Conservation (phyloP, 2,888 invertebrate genomes). For the Phytoseiulus persimilis region DNA sequence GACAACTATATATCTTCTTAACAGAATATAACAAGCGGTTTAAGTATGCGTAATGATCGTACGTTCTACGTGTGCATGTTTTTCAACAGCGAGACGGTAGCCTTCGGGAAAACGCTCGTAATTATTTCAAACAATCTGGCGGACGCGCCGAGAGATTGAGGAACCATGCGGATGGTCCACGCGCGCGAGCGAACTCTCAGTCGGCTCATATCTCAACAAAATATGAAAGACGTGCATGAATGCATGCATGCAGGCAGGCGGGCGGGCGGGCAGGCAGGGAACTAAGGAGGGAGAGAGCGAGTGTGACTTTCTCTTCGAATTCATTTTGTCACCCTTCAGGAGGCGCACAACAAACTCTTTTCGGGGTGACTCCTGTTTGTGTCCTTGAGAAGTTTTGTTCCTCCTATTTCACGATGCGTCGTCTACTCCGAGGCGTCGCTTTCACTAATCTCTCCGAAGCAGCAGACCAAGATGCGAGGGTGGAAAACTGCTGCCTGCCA, state of each 20-base stretch:
- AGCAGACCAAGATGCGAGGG: background rate
- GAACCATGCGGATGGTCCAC: background rate
- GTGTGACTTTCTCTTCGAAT: background rate
- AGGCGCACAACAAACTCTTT: background rate
- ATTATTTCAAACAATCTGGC: background rate
- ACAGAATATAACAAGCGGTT: background rate
- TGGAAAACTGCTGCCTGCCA: background rate
- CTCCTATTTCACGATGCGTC: constrained; percentile 5
- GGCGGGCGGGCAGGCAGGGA: background rate
- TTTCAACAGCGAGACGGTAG: background rate
- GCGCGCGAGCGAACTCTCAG: background rate
- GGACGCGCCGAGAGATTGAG: background rate
- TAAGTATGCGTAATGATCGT: background rate
- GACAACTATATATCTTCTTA: background rate
- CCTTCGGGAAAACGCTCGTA: background rate
- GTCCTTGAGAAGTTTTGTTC: constrained; percentile 5
- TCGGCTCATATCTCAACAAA: background rate
- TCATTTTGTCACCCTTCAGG: background rate
- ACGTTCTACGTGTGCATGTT: background rate
- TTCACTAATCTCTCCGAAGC: background rate
- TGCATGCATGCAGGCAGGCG: background rate
- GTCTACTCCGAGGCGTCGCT: background rate
- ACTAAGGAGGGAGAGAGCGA: background rate
- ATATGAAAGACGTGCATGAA: background rate
- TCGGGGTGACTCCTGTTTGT: constrained; percentile 5